Evolutionary conservation across 2,113 vertebrate genomes (phyloP).

Genomic region (Eonycteris spelaea): DNA sequence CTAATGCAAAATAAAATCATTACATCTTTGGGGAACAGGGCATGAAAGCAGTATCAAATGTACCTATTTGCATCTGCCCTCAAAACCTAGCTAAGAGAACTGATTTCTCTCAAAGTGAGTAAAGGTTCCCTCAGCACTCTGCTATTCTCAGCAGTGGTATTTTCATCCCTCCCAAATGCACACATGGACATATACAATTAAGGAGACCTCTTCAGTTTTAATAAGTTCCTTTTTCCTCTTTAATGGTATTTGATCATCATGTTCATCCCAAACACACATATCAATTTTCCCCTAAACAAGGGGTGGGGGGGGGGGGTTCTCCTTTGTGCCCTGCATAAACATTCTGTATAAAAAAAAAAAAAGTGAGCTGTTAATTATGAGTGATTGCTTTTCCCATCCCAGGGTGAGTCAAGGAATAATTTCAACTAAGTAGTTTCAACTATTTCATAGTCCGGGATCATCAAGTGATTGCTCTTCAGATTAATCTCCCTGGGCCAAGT

Average conservation of each 20-base stretch:
- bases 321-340: slow-evolving; percentile 49
- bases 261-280: slow-evolving; percentile 49
- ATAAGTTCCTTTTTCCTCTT: slow-evolving; percentile 66
- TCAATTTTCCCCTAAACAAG: slow-evolving; percentile 59
- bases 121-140: background rate
- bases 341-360: slow-evolving; percentile 24
- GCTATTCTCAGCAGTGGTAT: background rate
- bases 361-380: slow-evolving; percentile 77
- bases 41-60: background rate
- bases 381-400: slow-evolving; percentile 74
- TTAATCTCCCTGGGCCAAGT: slow-evolving; percentile 76
- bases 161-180: slow-evolving; percentile 6
- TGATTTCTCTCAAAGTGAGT: background rate
- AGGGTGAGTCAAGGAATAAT: slow-evolving; percentile 77
- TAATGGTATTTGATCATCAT: slow-evolving; percentile 75
- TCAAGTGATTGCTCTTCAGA: slow-evolving; percentile 79
- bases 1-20: background rate
- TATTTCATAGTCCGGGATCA: slow-evolving; percentile 82
- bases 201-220: slow-evolving; percentile 61
- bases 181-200: slow-evolving; percentile 52
- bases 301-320: too few species aligned
- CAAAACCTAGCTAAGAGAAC: background rate
- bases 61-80: background rate
- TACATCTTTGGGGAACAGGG: background rate
- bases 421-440: slow-evolving; percentile 76